Evolutionary conservation across 2,888 invertebrate species (phyloP).

Genomic region (Pyrgus malvae): DNA sequence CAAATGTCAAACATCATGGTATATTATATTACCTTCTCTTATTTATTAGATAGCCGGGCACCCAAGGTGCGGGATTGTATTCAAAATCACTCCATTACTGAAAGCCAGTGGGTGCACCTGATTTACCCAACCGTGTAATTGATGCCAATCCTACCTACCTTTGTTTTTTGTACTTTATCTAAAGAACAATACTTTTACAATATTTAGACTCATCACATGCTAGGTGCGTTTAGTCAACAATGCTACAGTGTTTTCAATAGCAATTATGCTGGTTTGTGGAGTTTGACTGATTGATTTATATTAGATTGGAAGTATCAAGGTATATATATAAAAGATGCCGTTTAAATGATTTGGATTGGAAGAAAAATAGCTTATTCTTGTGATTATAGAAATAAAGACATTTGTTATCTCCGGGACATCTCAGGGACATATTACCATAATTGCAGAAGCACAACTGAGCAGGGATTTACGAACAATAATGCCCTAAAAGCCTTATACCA

Average conservation of each 20-base stretch:
- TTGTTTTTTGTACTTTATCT: conserved; percentile 23
- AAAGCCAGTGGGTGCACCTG: conserved; percentile 51
- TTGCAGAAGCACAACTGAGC: too few species aligned
- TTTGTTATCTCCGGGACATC: too few species aligned
- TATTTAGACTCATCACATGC: not conserved
- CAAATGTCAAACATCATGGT: conserved; percentile 26
- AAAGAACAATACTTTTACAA: conserved; percentile 14
- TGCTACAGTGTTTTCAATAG: not conserved
- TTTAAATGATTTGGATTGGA: too few species aligned
- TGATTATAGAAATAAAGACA: too few species aligned
- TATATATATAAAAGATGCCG: too few species aligned
- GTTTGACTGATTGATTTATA: too few species aligned
- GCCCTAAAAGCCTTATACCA: too few species aligned
- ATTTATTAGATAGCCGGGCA: conserved; percentile 47
- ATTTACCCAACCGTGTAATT: conserved; percentile 62
- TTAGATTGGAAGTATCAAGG: too few species aligned
- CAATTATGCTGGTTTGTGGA: not conserved
- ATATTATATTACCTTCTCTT: conserved; percentile 32
- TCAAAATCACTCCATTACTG: conserved; percentile 45
- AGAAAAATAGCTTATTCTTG: too few species aligned
- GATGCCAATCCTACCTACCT: conserved; percentile 40
- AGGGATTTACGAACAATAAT: too few species aligned
- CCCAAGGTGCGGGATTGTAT: conserved; percentile 49
- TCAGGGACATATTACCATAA: too few species aligned
- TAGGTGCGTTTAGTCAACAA: not conserved